These are phyloP conservation scores for Gnathonemus longibarbis DNA, from an alignment of 2,113 vertebrate species.

Conservation along the genomic window DNA sequence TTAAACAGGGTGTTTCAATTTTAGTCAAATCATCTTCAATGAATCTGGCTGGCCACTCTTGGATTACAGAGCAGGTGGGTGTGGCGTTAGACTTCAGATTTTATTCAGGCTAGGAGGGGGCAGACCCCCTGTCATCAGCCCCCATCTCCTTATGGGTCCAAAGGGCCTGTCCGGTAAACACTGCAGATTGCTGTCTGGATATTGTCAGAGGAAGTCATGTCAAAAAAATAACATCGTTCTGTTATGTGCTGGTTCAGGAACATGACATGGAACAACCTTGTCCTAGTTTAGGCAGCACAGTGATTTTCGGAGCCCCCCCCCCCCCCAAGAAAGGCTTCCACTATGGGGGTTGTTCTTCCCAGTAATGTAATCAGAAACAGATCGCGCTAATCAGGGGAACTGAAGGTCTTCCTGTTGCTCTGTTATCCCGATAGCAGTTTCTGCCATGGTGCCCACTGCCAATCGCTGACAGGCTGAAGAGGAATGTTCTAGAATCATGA, in stretches of 20 bases:
- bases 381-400: slow-evolving; percentile 32
- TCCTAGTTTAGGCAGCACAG: background rate
- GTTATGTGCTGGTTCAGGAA: background rate
- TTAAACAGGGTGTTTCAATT: background rate
- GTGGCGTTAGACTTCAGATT: background rate
- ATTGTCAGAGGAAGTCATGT: background rate
- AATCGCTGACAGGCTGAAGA: background rate
- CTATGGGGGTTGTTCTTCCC: slow-evolving; percentile 10
- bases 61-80: background rate
- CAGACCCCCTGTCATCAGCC: background rate
- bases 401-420: slow-evolving; percentile 36
- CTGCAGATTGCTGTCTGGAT: background rate
- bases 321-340: background rate
- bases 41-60: background rate
- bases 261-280: background rate
- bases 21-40: background rate
- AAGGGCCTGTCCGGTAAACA: background rate
- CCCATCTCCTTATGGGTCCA: background rate
- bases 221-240: background rate
- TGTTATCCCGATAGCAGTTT: slow-evolving; percentile 19
- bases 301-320: background rate
- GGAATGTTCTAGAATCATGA: background rate
- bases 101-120: background rate
- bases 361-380: slow-evolving; percentile 26
- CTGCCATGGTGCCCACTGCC: background rate